Percentiles rank a stretch among this genome's conserved stretches.
These are phyloP conservation scores for Hystrix brachyura DNA, from an alignment of 2,113 vertebrate genomes.

Conservation along the genomic window DNA sequence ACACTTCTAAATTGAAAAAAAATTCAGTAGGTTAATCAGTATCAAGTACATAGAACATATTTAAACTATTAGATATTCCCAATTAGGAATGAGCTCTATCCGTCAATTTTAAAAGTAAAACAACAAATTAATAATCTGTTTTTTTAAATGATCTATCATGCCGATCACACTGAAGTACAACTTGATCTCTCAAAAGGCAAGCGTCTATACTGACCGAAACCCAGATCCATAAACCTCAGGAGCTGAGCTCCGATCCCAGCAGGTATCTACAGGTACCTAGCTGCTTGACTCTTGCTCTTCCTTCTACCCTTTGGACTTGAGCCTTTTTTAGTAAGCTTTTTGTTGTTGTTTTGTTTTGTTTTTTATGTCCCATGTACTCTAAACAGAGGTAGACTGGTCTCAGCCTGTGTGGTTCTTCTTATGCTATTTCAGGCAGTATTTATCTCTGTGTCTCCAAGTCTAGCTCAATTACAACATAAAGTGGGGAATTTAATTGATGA, in stretches of 20 bases:
- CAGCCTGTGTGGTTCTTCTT: neutral
- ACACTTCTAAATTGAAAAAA: neutral
- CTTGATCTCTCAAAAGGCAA: neutral
- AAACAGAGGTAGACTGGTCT: neutral
- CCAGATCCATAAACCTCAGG: neutral
- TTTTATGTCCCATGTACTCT: neutral
- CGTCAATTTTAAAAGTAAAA: neutral
- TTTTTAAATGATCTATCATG: neutral
- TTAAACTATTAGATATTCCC: neutral
- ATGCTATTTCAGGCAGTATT: neutral
- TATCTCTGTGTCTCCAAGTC: neutral
- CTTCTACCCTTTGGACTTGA: neutral
- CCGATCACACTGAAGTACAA: neutral
- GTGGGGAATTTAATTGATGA: neutral
- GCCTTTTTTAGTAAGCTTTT: neutral
- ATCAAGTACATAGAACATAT: neutral
- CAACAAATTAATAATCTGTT: neutral
- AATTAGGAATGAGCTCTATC: neutral
- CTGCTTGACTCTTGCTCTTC: neutral
- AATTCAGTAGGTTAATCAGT: neutral
- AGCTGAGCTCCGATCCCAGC: neutral
- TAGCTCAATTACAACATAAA: slow-evolving; percentile 14
- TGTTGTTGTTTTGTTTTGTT: neutral
- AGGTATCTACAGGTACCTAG: neutral
- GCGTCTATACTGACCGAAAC: neutral